These are phyloP conservation scores for Halocynthia aurantium DNA, from an alignment of 23 tunicate species.

Conservation along the genomic window DNA sequence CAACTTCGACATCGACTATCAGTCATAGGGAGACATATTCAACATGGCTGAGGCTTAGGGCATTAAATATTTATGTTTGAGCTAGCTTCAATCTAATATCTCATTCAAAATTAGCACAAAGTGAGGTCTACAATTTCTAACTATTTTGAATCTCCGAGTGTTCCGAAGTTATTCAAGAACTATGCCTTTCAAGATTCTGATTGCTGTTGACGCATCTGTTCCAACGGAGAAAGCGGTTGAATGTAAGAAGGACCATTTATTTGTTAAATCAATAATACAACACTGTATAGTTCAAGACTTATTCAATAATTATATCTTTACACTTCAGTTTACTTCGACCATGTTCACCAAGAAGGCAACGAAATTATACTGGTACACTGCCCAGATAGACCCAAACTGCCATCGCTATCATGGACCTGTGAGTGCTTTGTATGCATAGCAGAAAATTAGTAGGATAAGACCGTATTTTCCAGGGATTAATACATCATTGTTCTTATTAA, in stretches of 20 bases:
- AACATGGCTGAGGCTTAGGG: too few relatives aligned
- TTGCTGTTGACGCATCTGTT: slow-evolving; percentile 13
- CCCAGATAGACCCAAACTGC: slow-evolving; percentile 39
- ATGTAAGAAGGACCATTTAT: background rate
- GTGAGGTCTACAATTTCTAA: too few relatives aligned
- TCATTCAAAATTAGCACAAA: too few relatives aligned
- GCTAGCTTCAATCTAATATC: too few relatives aligned
- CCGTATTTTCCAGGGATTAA: background rate
- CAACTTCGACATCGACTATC: too few relatives aligned
- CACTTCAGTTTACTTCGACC: slow-evolving; percentile 35
- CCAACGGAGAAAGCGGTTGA: slow-evolving; percentile 18
- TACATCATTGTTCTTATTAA: background rate
- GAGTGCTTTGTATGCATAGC: slow-evolving; percentile 11
- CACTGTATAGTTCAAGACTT: background rate
- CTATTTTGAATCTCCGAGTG: too few relatives aligned
- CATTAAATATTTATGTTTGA: too few relatives aligned
- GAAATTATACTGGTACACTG: slow-evolving; percentile 39
- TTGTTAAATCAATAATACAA: background rate
- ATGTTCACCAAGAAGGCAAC: slow-evolving; percentile 29
- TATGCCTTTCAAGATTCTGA: background rate
- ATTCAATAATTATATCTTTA: background rate
- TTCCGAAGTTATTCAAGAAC: too few relatives aligned
- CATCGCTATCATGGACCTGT: slow-evolving; percentile 42
- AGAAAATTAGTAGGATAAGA: background rate
- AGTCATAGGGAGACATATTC: too few relatives aligned